Percentiles rank a stretch among this genome's conserved stretches.
phyloP scores from a whole-genome alignment of 2,113 vertebrate species.

The Anseranas semipalmata region DNA sequence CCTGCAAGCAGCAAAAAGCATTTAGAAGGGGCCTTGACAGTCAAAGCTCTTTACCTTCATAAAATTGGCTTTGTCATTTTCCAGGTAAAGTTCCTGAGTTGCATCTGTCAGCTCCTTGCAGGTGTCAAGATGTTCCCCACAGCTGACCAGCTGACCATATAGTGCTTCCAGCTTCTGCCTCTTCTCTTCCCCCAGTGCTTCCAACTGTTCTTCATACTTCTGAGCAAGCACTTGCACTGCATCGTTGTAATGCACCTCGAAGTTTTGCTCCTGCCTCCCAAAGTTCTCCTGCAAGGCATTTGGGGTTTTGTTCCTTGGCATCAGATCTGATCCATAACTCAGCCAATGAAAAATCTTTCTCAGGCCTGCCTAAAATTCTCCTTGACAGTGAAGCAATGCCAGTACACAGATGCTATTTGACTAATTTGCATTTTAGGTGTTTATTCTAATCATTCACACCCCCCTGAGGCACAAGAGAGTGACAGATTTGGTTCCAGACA shows the following conservation, averaged over 20 bases:
- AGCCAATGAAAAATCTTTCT: not conserved
- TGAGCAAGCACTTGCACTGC: constrained; percentile 90
- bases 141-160: constrained; percentile 87
- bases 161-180: constrained; percentile 88
- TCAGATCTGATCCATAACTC: not conserved
- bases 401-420: not conserved
- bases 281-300: constrained; percentile 90
- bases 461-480: not conserved
- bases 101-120: constrained; percentile 90
- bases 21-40: not conserved
- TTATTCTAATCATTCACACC: not conserved
- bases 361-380: not conserved
- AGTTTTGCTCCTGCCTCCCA: constrained; percentile 90
- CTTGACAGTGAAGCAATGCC: not conserved
- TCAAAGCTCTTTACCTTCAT: constrained; percentile 84
- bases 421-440: not conserved
- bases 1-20: not conserved
- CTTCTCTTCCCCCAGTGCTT: constrained; percentile 87
- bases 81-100: constrained; percentile 83
- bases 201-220: constrained; percentile 83
- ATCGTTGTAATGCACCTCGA: constrained; percentile 90
- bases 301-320: not conserved
- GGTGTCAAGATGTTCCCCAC: constrained; percentile 84
- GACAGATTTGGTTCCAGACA: not conserved
- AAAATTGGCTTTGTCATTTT: constrained; percentile 83